Evolutionary conservation across 1,140 invertebrate genomes (phyloP).

Genomic region (Steinernema khuongi): DNA sequence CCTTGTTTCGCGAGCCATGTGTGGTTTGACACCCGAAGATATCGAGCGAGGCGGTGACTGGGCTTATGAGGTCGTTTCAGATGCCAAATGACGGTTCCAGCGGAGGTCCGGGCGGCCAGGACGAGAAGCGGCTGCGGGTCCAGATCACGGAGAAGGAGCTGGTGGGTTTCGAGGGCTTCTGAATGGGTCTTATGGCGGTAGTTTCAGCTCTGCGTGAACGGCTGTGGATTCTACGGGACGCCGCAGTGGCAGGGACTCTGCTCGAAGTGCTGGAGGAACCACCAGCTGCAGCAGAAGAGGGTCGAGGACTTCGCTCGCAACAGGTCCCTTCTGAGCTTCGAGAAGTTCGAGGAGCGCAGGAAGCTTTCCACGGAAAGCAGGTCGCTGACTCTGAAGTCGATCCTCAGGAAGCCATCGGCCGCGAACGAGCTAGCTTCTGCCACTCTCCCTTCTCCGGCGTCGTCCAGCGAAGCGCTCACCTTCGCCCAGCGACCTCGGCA

Average conservation of each 20-base stretch:
- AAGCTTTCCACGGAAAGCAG: constrained; percentile 76
- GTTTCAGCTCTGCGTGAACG: constrained; percentile 81
- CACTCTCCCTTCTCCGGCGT: constrained; percentile 5
- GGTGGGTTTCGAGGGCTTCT: not conserved
- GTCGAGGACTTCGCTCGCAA: constrained; percentile 40
- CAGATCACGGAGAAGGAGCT: not conserved
- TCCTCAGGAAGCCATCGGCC: constrained; percentile 68
- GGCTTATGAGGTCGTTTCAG: not conserved
- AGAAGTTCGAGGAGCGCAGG: constrained; percentile 80
- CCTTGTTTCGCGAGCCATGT: not conserved
- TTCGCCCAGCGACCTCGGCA: constrained; percentile 30
- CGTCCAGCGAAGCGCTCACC: not conserved
- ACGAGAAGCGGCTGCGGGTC: not conserved
- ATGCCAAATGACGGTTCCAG: not conserved
- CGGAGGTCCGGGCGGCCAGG: not conserved
- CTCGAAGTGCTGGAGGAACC: constrained; percentile 74
- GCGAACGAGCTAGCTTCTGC: not conserved
- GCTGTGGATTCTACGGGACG: constrained; percentile 93
- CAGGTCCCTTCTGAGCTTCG: constrained; percentile 64
- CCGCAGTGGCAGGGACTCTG: constrained; percentile 93
- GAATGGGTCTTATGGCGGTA: not conserved
- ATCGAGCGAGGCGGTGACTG: no score
- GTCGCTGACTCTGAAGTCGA: constrained; percentile 71
- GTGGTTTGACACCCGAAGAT: no score
- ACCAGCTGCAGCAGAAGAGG: constrained; percentile 44